Conservation (phyloP, 2,797 vertebrate species). For the Pipistrellus pygmaeus region DNA sequence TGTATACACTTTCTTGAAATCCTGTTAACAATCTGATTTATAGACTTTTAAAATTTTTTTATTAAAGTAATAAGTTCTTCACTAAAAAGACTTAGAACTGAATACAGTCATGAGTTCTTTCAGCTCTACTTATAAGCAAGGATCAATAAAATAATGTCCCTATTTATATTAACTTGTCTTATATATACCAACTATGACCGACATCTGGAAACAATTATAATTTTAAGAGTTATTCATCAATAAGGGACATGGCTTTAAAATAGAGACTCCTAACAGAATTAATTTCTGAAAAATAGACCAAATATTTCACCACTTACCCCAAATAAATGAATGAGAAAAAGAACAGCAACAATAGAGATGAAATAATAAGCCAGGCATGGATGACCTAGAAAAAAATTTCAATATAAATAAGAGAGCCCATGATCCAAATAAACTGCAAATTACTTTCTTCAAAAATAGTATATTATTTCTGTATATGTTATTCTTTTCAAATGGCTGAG, state of each 20-base stretch:
- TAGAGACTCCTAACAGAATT: background rate
- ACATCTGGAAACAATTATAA: constrained; percentile 18
- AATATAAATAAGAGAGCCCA: constrained; percentile 43
- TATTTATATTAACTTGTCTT: background rate
- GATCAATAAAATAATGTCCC: constrained; percentile 7
- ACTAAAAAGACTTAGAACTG: constrained; percentile 42
- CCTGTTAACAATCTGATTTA: background rate
- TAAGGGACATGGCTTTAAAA: constrained; percentile 23
- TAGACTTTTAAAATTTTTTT: background rate
- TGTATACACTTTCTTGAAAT: background rate
- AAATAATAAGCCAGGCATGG: constrained; percentile 98
- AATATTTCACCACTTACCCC: constrained; percentile 91
- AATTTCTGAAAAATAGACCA: constrained; percentile 30
- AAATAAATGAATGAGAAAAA: constrained; percentile 99
- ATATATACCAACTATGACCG: background rate
- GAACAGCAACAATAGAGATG: constrained; percentile 97
- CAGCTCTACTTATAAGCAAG: constrained; percentile 13
- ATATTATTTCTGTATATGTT: background rate
- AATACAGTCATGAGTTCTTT: background rate
- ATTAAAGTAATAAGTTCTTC: background rate
- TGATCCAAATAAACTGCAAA: background rate
- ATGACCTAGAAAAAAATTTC: constrained; percentile 92
- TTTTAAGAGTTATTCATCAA: constrained; percentile 26
- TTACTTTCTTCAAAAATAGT: background rate
- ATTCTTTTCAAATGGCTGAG: constrained; percentile 35